These are phyloP conservation scores for Diabrotica virgifera DNA, from an alignment of 1,140 invertebrate species.

Conservation along the genomic window DNA sequence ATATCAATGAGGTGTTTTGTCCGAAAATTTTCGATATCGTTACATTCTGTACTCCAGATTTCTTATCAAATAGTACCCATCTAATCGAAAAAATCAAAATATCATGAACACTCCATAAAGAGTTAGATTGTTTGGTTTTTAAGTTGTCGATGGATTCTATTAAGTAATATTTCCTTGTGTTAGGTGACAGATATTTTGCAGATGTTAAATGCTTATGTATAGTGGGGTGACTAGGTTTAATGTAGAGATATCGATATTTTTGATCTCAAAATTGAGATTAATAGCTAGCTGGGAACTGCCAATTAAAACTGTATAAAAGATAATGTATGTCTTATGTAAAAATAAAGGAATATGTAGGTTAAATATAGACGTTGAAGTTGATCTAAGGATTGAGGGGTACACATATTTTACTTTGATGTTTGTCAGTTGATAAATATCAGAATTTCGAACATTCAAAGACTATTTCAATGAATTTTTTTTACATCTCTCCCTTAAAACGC, in stretches of 20 bases:
- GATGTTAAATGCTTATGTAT: constrained; percentile 21
- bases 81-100: too few species aligned
- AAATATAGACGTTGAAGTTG: constrained; percentile 5
- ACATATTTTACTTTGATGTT: not conserved
- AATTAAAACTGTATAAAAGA: constrained; percentile 44
- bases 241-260: constrained; percentile 34
- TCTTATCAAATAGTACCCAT: not conserved
- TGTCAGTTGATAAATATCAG: not conserved
- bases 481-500: too few species aligned
- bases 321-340: constrained; percentile 42
- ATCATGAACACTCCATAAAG: too few species aligned
- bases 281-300: constrained; percentile 48
- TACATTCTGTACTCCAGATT: constrained; percentile 3
- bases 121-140: too few species aligned
- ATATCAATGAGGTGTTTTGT: constrained; percentile 22
- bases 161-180: too few species aligned
- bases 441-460: too few species aligned
- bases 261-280: constrained; percentile 41
- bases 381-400: not conserved
- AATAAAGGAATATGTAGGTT: constrained; percentile 36
- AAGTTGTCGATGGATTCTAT: too few species aligned
- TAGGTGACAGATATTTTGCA: too few species aligned
- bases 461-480: too few species aligned
- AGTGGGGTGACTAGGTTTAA: constrained; percentile 22
- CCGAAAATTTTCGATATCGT: constrained; percentile 20